Evolutionary conservation across 2,888 invertebrate species (phyloP).

Genomic region (Chalcis sispes): DNA sequence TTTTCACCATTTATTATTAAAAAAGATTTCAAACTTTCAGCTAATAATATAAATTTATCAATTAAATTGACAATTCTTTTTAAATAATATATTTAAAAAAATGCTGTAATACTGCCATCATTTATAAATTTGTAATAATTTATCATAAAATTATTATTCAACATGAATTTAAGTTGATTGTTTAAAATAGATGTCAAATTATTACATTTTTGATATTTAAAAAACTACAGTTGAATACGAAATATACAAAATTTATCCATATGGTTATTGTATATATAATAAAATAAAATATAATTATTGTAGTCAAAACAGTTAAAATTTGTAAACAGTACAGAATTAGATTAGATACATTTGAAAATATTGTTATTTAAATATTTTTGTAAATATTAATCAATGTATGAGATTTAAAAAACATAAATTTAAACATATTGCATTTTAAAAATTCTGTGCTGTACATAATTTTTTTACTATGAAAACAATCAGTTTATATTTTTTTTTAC

Average conservation of each 20-base stretch:
- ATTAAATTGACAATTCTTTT: conserved; percentile 6
- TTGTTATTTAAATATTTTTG: too few relatives aligned
- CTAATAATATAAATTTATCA: not conserved
- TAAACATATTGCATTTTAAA: too few relatives aligned
- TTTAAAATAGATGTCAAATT: conserved; percentile 3
- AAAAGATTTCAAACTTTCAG: conserved; percentile 14
- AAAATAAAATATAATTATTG: too few relatives aligned
- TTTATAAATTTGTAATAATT: conserved; percentile 44
- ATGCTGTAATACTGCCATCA: conserved; percentile 39
- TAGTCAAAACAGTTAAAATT: too few relatives aligned
- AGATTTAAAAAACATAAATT: too few relatives aligned
- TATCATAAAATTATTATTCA: conserved; percentile 12
- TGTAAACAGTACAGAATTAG: too few relatives aligned
- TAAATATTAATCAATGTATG: too few relatives aligned
- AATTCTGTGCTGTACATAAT: too few relatives aligned
- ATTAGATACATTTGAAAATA: too few relatives aligned
- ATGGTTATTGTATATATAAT: conserved; percentile 2
- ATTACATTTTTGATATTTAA: conserved; percentile 13
- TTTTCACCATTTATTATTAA: not conserved
- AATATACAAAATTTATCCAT: not conserved
- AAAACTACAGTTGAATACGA: not conserved
- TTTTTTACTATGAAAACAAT: too few relatives aligned
- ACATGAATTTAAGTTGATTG: conserved; percentile 22
- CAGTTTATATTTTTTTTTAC: too few relatives aligned
- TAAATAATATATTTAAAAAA: not conserved